phyloP scores from a whole-genome alignment of 2,113 vertebrate species.

The Notechis scutatus region DNA sequence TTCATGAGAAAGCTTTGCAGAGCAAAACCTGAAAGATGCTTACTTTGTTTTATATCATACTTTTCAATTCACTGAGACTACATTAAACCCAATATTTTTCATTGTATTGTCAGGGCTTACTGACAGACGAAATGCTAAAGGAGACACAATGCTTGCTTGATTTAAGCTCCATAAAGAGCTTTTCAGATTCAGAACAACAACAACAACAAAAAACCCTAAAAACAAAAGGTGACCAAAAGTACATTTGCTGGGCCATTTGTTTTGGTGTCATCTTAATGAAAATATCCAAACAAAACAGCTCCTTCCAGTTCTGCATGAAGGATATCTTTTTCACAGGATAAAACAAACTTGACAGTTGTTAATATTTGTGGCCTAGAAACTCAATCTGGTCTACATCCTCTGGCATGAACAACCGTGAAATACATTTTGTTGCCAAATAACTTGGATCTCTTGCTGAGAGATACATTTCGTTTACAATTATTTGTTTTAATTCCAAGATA shows the following conservation, averaged over 20 bases:
- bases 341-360: conserved; percentile 66
- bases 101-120: conserved; percentile 43
- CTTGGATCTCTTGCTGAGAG: conserved; percentile 67
- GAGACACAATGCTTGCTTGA: conserved; percentile 22
- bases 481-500: conserved; percentile 15
- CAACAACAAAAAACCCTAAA: conserved; percentile 11
- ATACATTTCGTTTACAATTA: conserved; percentile 24
- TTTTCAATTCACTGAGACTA: conserved; percentile 59
- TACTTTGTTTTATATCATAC: conserved; percentile 46
- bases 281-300: conserved; percentile 65
- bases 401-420: conserved; percentile 57
- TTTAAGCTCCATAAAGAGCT: conserved; percentile 21
- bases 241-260: conserved; percentile 73
- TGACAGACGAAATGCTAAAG: conserved; percentile 48
- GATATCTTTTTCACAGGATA: conserved; percentile 66
- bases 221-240: conserved; percentile 65
- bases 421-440: conserved; percentile 62
- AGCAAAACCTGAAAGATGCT: conserved; percentile 52
- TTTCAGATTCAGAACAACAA: background rate
- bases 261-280: conserved; percentile 77
- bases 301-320: conserved; percentile 63
- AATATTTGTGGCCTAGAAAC: conserved; percentile 69
- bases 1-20: conserved; percentile 47
- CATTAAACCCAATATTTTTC: conserved; percentile 62
- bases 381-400: conserved; percentile 61